These are phyloP conservation scores for Sarcophaga carnaria DNA, from an alignment of 2,888 invertebrate genomes.

Conservation along the genomic window DNA sequence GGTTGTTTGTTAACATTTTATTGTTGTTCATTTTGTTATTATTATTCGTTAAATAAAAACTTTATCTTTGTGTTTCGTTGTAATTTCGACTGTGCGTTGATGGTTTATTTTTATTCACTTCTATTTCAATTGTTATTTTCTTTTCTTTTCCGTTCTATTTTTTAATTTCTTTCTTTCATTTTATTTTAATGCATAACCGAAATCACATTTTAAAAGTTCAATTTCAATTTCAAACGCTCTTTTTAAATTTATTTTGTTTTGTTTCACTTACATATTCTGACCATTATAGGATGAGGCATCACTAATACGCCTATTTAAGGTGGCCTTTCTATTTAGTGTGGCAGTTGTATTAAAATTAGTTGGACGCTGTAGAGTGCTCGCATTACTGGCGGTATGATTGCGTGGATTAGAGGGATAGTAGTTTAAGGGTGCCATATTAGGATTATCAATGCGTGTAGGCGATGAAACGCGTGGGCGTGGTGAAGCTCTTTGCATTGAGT, in stretches of 20 bases:
- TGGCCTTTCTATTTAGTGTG: constrained; percentile 82
- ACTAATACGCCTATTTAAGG: constrained; percentile 80
- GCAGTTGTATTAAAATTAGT: constrained; percentile 72
- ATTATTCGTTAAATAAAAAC: constrained; percentile 43
- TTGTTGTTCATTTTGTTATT: constrained; percentile 41
- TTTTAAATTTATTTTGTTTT: neutral
- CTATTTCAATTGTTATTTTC: neutral
- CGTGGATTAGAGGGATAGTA: constrained; percentile 83
- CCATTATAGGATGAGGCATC: constrained; percentile 79
- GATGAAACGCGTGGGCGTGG: constrained; percentile 88
- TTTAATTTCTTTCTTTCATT: neutral
- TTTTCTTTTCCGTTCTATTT: neutral
- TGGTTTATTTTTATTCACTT: constrained; percentile 1
- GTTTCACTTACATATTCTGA: constrained; percentile 78
- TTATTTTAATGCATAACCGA: constrained; percentile 46
- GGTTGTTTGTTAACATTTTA: constrained; percentile 58
- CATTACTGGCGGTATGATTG: constrained; percentile 75
- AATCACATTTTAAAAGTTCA: constrained; percentile 35
- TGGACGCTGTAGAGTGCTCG: constrained; percentile 66
- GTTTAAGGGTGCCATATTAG: constrained; percentile 89
- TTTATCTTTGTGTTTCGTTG: constrained; percentile 61
- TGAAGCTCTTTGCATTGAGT: constrained; percentile 79
- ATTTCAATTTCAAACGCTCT: neutral
- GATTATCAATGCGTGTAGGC: constrained; percentile 91
- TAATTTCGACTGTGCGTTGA: constrained; percentile 65